These are phyloP conservation scores for Naja naja DNA, from an alignment of 2,113 vertebrate genomes.

Conservation along the genomic window DNA sequence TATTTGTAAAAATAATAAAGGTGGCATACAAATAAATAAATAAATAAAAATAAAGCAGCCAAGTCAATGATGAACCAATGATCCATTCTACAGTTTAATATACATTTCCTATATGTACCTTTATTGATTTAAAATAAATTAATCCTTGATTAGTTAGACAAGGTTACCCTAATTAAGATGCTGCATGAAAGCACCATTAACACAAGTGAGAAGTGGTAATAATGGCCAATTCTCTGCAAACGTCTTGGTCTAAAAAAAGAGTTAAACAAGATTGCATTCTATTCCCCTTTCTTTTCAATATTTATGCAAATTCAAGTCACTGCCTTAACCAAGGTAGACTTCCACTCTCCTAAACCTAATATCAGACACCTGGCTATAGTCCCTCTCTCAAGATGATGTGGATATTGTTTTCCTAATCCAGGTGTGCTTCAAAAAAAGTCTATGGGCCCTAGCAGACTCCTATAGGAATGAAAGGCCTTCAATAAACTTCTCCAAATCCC, in stretches of 20 bases:
- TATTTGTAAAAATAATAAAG: too few species aligned
- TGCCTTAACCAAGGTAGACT: neutral
- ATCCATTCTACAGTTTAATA: neutral
- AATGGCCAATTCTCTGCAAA: neutral
- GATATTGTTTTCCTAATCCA: neutral
- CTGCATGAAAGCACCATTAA: neutral
- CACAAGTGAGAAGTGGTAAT: neutral
- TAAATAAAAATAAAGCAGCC: neutral
- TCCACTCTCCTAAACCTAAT: neutral
- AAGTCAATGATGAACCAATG: neutral
- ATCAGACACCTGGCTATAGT: neutral
- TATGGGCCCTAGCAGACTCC: neutral
- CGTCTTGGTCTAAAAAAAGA: neutral
- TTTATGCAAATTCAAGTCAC: neutral
- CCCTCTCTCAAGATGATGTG: neutral
- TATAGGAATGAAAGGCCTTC: neutral
- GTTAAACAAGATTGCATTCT: neutral
- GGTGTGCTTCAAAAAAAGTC: neutral
- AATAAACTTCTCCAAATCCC: neutral
- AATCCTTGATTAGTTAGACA: neutral
- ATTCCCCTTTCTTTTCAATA: neutral
- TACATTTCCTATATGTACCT: neutral
- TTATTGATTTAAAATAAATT: neutral
- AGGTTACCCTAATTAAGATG: neutral
- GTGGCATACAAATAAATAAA: too few species aligned